These are phyloP conservation scores for Platyrinchus mystaceus DNA, from an alignment of 2,797 vertebrate species.

Conservation along the genomic window DNA sequence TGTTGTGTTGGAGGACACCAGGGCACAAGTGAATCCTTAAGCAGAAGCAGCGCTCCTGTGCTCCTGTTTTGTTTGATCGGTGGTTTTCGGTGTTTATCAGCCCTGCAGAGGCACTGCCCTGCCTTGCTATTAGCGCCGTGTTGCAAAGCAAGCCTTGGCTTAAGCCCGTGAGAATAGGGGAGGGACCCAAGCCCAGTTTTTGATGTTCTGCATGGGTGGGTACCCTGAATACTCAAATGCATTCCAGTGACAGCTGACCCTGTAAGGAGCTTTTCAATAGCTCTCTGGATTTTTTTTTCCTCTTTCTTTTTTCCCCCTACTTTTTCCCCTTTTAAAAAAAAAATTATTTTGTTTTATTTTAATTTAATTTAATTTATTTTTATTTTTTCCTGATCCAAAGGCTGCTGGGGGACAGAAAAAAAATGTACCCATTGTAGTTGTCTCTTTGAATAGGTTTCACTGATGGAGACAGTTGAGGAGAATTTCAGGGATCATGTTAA, in stretches of 20 bases:
- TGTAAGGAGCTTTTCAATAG: slow-evolving; percentile 72
- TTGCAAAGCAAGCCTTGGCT: slow-evolving; percentile 31
- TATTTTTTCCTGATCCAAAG: neutral
- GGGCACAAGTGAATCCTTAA: neutral
- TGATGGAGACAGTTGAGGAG: slow-evolving; percentile 9
- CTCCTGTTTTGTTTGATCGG: neutral
- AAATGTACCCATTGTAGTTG: neutral
- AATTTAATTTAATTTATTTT: neutral
- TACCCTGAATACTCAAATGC: slow-evolving; percentile 78
- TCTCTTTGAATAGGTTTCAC: slow-evolving; percentile 46
- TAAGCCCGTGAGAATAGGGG: slow-evolving; percentile 63
- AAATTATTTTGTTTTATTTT: neutral
- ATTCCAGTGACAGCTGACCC: slow-evolving; percentile 78
- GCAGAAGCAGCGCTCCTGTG: neutral
- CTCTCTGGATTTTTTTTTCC: neutral
- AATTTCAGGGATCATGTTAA: slow-evolving; percentile 35
- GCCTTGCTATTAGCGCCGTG: slow-evolving; percentile 40
- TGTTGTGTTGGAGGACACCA: neutral
- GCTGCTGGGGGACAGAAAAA: neutral
- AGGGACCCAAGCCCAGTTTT: slow-evolving; percentile 74
- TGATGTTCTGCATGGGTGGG: slow-evolving; percentile 80
- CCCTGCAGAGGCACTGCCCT: slow-evolving; percentile 26
- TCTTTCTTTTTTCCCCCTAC: rapidly evolving
- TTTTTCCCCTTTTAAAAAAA: neutral
- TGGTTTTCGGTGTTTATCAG: slow-evolving; percentile 22